These are phyloP conservation scores for Chelon auratus DNA, from an alignment of 2,797 vertebrate genomes.

Conservation along the genomic window DNA sequence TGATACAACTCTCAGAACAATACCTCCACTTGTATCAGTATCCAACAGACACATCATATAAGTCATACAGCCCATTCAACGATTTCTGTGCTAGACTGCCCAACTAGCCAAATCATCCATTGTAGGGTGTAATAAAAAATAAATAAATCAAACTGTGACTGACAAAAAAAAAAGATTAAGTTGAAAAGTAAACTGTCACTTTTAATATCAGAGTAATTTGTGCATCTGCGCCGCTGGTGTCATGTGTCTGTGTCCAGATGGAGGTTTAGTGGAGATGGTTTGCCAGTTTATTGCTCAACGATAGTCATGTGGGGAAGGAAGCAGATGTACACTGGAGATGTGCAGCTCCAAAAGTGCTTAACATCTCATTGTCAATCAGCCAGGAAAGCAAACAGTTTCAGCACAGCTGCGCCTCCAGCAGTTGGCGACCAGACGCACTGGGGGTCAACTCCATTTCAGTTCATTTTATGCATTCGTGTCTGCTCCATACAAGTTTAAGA, in stretches of 20 bases:
- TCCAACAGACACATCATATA: too few species aligned
- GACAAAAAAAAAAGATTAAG: background rate
- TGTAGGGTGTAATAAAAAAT: background rate
- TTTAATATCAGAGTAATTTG: conserved; percentile 21
- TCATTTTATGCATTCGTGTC: conserved; percentile 7
- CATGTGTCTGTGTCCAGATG: conserved; percentile 55
- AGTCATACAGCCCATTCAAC: too few species aligned
- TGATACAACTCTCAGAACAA: too few species aligned
- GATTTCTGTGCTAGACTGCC: too few species aligned
- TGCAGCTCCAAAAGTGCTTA: conserved; percentile 34
- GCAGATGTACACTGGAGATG: conserved; percentile 50
- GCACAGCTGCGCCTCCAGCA: conserved; percentile 60
- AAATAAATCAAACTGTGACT: too few species aligned
- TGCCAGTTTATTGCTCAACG: conserved; percentile 55
- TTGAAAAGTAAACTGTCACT: conserved; percentile 16
- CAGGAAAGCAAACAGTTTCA: conserved; percentile 24
- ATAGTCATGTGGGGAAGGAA: conserved; percentile 54
- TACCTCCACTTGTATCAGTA: too few species aligned
- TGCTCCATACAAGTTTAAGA: conserved; percentile 6
- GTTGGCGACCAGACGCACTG: conserved; percentile 5
- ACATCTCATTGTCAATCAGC: conserved; percentile 48
- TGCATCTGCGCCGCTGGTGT: conserved; percentile 33
- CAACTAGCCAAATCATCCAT: background rate
- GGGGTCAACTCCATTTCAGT: conserved; percentile 32
- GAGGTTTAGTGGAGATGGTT: conserved; percentile 32